Evolutionary conservation across 35 echinoderm and acorn worm genomes (phyloP).

Genomic region (Strongylocentrotus purpuratus): DNA sequence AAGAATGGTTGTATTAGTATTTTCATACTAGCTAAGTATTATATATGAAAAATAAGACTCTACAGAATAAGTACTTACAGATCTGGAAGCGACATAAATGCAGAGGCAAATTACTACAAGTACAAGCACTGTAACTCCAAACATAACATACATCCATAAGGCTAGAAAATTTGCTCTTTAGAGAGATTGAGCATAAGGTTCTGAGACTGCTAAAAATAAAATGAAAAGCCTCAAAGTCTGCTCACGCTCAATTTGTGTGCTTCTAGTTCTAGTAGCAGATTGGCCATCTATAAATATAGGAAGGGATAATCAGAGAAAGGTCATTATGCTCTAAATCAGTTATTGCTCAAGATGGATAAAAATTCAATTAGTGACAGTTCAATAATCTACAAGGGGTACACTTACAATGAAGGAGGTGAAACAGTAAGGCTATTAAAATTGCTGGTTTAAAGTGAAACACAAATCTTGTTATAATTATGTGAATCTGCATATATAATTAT

Average conservation of each 20-base stretch:
- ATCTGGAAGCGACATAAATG: background rate
- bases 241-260: background rate
- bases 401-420: too few relatives aligned
- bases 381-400: background rate
- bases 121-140: background rate
- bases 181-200: background rate
- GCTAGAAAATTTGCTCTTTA: background rate
- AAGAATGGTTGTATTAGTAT: too few relatives aligned
- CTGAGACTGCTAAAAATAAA: background rate
- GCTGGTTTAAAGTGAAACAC: background rate
- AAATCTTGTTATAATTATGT: too few relatives aligned
- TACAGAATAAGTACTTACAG: background rate
- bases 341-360: constrained; percentile 4
- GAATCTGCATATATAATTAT: too few relatives aligned
- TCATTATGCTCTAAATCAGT: background rate
- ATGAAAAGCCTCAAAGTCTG: background rate
- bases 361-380: constrained; percentile 12
- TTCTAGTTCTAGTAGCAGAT: background rate
- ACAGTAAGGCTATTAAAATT: background rate
- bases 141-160: background rate
- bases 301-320: background rate
- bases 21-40: background rate
- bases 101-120: background rate
- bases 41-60: background rate
- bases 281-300: background rate